Evolutionary conservation across 2,113 vertebrate species (phyloP), one percentile per base, ranked within the genome.

Genomic region (Lepisosteus oculatus): DNA sequence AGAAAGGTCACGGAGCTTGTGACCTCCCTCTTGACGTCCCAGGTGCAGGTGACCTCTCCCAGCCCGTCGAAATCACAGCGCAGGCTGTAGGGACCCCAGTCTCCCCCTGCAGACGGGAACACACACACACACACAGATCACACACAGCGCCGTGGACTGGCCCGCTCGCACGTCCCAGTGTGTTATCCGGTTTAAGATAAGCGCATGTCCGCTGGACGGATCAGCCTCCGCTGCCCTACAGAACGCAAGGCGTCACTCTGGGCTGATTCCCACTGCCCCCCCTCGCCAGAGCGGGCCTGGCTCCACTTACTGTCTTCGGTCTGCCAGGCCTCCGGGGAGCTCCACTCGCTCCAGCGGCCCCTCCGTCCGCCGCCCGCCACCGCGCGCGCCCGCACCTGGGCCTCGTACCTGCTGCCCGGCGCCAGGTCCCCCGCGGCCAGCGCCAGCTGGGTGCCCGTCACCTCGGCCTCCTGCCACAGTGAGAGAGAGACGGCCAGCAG

Each of bases 331-430:
- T 82, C 78, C 14, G 67, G 67, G 2, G 77, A 68, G 71, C 83
- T 88, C 89, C 88, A 90, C 71, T 80, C n/a, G 57, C 87, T 89
- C 87, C 86, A 89, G 29, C 71, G 78, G 4, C 84, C 79, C 17
- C 5, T 1, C 54, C 55, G 54, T 57, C 73, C 61, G 29, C 29
- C 29, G 29, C 29, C 29, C 29, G 29, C 29, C 29, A 29, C 29
- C 29, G 29, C 29, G 29, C 51, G 43, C 2, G 74, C 77, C 71
- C 84, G 82, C 44, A 88, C 88, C 66, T 68, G 69, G 73, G 85
- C 81, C 73, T 87, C 76, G 11, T 86, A 90, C 71, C 17, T 51
- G 68, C 4, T 41, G 3, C 84, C 82, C 3, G 77, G 69, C 54
- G 15, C 63, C 75, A 85, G 55, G 29, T 8, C 3, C 0, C 12